Base-by-base conservation (phyloP, 2,113 vertebrate species). In the Limanda limanda region DNA sequence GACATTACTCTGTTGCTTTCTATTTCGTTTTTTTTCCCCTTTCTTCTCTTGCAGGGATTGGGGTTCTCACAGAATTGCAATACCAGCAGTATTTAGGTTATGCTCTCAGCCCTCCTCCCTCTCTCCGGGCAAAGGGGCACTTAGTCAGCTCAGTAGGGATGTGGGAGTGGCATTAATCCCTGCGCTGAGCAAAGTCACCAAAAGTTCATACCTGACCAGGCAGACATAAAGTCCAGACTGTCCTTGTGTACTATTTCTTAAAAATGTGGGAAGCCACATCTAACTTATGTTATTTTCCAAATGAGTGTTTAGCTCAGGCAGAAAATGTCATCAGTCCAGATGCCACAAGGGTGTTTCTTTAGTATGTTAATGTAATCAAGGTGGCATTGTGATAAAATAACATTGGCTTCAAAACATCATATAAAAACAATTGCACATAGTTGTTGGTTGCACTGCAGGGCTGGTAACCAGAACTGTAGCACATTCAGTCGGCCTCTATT, bases 121-220 rank as follows among this genome's bases (percentile, higher is more conserved):
- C 25, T 78, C 54, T 62, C n/a, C 79, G 66, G 24, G 71, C 85
- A 86, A 85, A 85, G 76, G 71, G 66, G 55, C 58, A 74, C 71
- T 88, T 77, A 81, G 58, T 84, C 83, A 79, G 72, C 79, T 65
- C 42, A 42, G 40, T 62, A 45, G 37, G 60, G 59, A 61, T 61
- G 31, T 40, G 47, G 25, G 63, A 71, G 77, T 40, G 24, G 73
- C 72, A 84, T 69, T 79, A 82, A 81, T 87, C 85, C 78, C 58
- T 74, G 83, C 0, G 27, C 67, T 69, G 61, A 78, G 62, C 63
- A 84, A 86, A 84, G 81, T 77, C 67, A 84, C 56, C 27, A 21
- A 71, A 78, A 60, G 83, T 85, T 86, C 78, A 88, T 54, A 73
- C 59, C 71, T 79, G 60, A 76, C 68, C 52, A 68, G 58, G 59